A percentile compares a stretch with the other conserved stretches of the same genome.
Evolutionary conservation across 2,888 invertebrate genomes (phyloP).

Genomic region (Matsumyia berberina): DNA sequence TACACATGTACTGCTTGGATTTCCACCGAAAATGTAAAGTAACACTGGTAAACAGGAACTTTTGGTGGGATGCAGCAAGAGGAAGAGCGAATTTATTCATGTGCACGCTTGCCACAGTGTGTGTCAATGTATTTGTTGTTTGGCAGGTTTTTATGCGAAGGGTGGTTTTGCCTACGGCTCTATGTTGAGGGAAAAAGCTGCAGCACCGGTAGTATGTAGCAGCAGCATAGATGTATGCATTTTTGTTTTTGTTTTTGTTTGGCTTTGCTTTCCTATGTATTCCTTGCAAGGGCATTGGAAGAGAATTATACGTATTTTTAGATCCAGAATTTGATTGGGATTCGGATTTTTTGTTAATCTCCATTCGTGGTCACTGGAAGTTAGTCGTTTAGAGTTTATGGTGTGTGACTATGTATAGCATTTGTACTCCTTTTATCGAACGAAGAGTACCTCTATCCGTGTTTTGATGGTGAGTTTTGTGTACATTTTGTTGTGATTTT

Average conservation of each 20-base stretch:
- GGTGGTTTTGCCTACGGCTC: neutral
- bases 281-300: constrained; percentile 37
- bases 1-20: neutral
- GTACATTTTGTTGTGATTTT: neutral
- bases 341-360: constrained; percentile 42
- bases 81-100: no score
- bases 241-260: constrained; percentile 21
- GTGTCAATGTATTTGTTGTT: constrained; percentile 3
- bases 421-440: neutral
- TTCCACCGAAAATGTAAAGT: neutral
- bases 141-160: constrained; percentile 7
- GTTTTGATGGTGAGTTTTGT: neutral
- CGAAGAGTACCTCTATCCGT: neutral
- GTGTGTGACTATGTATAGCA: no score
- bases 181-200: no score
- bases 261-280: constrained; percentile 3
- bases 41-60: constrained; percentile 36
- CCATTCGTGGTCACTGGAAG: constrained; percentile 21
- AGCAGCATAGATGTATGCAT: constrained; percentile 2
- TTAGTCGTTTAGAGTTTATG: neutral
- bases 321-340: constrained; percentile 30
- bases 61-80: neutral
- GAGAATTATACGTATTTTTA: constrained; percentile 28
- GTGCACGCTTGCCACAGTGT: neutral
- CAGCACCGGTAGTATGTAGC: neutral